Evolutionary conservation across 1,140 invertebrate genomes (phyloP).

Genomic region (Drosophila repleta): DNA sequence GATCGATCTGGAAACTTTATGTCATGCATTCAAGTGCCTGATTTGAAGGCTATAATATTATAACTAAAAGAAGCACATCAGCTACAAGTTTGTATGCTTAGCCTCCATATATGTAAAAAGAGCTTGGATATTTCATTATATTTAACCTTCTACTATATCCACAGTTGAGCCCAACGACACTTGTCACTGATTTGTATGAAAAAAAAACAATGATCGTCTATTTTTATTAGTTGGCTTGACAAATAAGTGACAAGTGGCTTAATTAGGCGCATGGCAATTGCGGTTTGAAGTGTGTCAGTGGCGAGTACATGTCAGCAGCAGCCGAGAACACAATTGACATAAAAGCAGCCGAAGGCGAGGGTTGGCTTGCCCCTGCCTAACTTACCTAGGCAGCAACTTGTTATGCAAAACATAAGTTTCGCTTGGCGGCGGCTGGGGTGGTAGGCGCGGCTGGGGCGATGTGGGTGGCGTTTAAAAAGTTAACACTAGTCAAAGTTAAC

Average conservation of each 20-base stretch:
- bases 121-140: too few relatives aligned
- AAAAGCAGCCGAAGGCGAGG: not conserved
- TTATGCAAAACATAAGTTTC: conserved; percentile 66
- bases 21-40: too few relatives aligned
- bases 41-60: too few relatives aligned
- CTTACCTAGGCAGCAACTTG: conserved; percentile 62
- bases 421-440: conserved; percentile 22
- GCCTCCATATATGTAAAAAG: too few relatives aligned
- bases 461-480: conserved; percentile 70
- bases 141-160: too few relatives aligned
- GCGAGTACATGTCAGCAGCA: conserved; percentile 13
- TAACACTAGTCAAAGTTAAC: conserved; percentile 78
- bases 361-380: conserved; percentile 20
- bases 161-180: too few relatives aligned
- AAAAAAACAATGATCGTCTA: not conserved
- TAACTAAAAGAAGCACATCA: too few relatives aligned
- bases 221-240: conserved; percentile 34
- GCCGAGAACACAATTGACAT: conserved; percentile 24
- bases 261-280: conserved; percentile 48
- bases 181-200: too few relatives aligned
- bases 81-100: too few relatives aligned
- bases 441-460: not conserved
- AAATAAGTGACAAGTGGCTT: conserved; percentile 34
- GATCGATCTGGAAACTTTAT: too few relatives aligned
- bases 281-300: conserved; percentile 37